These are phyloP conservation scores for Oncopeltus fasciatus DNA, from an alignment of 1,140 invertebrate genomes.

Conservation along the genomic window DNA sequence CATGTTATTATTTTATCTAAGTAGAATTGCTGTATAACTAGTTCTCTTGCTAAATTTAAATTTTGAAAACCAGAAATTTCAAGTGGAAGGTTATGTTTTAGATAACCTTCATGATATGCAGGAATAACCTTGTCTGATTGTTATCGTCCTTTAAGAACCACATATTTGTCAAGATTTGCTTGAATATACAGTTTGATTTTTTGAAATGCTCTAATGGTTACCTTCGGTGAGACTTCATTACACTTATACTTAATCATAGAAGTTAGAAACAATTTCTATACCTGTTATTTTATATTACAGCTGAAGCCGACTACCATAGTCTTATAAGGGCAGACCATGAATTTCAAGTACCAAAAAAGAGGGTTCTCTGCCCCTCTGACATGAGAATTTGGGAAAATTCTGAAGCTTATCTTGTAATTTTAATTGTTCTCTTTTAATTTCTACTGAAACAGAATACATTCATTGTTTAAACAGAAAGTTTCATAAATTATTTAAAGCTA, in stretches of 20 bases:
- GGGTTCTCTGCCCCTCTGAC: constrained; percentile 51
- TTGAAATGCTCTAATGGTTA: neutral
- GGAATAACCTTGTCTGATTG: no score
- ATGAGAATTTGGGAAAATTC: constrained; percentile 70
- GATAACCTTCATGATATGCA: no score
- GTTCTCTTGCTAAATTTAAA: no score
- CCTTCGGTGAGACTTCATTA: neutral
- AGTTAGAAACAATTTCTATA: neutral
- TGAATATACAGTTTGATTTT: no score
- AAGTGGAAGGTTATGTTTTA: no score
- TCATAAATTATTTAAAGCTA: neutral
- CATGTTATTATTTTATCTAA: no score
- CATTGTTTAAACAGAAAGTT: no score
- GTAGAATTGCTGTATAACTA: no score
- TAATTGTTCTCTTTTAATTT: neutral
- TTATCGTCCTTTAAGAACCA: no score
- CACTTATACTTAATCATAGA: neutral
- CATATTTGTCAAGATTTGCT: no score
- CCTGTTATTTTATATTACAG: neutral
- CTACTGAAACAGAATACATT: neutral
- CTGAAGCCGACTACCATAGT: neutral
- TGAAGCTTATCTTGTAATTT: constrained; percentile 50
- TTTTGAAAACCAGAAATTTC: no score
- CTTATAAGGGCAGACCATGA: constrained; percentile 34
- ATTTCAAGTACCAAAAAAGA: constrained; percentile 49